Evolutionary conservation across 2,888 invertebrate species (phyloP), one percentile per base, ranked within the genome.

Genomic region (Agrilus biguttatus): DNA sequence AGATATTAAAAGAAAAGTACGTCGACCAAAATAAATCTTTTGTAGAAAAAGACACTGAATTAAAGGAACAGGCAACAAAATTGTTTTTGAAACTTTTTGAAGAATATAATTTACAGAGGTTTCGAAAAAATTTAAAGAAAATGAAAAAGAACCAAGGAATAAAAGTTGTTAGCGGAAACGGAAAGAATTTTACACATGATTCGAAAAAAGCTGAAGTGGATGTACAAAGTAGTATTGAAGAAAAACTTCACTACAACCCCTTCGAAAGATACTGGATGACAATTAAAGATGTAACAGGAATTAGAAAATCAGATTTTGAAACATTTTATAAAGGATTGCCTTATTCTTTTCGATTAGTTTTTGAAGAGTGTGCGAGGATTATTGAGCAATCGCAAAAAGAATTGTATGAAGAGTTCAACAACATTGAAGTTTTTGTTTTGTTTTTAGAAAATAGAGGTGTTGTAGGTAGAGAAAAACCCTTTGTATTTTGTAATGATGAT

Each of bases 261-360:
- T 55, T 53, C 41, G 57, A 60, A 44, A 50, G 60, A 14, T 61
- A 59, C 47, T 63, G 62, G 60, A 43, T 60, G 32, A 55, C 55
- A 50, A 45, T 52, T 10, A 46, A 49, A 28, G 49, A 52, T 33
- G 49, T 53, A 41, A 36, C 51, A 5, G 47, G 53, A 2, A 42
- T 56, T 23, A 49, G 44, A 2, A 49, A 50, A 34, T 41, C 52
- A 14, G 45, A 54, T 8, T 55, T 52, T 36, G 44, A 52, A 2
- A 39, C 47, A 17, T 57, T 57, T 48, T 49, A 56, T 23, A 28
- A 49, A 13, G 53, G 49, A 34, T 51, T 57, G 39, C 56, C 61
- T 1, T 40, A 45, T 19, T 53, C 55, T 33, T 63, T 64, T 43
- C 52, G 48, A 39, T 42, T 57, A 17, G 38, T 63, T 21, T 48